phyloP scores from a whole-genome alignment of 2,113 vertebrate genomes.

The Callospermophilus lateralis region DNA sequence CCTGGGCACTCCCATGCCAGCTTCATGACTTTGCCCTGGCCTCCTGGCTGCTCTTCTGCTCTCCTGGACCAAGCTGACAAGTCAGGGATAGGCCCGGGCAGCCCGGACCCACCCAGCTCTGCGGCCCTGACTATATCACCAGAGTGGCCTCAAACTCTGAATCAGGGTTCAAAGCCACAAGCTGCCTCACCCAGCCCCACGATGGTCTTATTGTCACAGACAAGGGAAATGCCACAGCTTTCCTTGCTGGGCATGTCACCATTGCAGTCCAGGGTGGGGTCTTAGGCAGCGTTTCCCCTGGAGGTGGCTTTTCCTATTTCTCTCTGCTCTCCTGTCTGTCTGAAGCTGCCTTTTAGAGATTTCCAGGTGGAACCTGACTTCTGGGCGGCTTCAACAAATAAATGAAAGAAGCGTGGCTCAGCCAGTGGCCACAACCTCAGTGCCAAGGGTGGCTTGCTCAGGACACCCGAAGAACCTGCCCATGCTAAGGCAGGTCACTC shows the following conservation, averaged over 20 bases:
- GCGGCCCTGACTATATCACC: background rate
- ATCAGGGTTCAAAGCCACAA: background rate
- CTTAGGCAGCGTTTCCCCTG: background rate
- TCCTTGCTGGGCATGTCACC: background rate
- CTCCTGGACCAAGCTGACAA: background rate
- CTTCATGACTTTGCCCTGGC: rapidly evolving
- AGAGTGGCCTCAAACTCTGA: background rate
- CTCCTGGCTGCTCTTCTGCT: background rate
- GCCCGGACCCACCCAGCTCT: background rate
- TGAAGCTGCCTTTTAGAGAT: background rate
- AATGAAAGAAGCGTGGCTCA: background rate
- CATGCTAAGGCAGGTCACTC: background rate
- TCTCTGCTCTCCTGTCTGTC: background rate
- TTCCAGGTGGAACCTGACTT: background rate
- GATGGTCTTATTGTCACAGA: background rate
- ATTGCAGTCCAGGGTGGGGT: background rate
- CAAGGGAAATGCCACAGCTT: background rate
- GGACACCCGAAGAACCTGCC: background rate
- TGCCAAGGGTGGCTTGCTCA: background rate
- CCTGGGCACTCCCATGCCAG: background rate
- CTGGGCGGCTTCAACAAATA: background rate
- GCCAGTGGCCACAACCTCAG: background rate
- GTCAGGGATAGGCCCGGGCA: background rate
- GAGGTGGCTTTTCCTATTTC: conserved; percentile 9
- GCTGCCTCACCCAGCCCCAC: rapidly evolving